Evolutionary conservation across 2,113 vertebrate species (phyloP), one percentile per base, ranked within the genome.

Genomic region (Lasiurus cinereus): DNA sequence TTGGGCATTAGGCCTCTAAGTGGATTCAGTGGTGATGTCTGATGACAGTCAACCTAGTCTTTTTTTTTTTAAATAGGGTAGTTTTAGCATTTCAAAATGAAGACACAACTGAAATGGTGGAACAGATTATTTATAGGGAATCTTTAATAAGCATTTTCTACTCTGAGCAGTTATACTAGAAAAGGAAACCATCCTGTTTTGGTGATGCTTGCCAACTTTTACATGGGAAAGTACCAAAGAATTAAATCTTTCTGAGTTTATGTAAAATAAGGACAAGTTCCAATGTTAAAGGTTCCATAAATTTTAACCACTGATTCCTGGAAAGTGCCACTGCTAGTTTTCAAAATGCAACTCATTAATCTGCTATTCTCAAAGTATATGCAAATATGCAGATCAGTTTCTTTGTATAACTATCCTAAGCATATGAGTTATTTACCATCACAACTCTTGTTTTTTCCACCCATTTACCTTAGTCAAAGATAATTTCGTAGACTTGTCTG

Each of bases 261-360:
- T 77, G 36, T 33, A 96, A 83, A 92, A 64, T 62, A 94, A 50
- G 50, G 39, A 82, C 74, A 92, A 74, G 31, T 94, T 88, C 52
- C 67, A 87, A 31, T 70, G 50, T 56, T 90, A 67, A 83, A 73
- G 43, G 27, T 16, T 46, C 54, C 18, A 62, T 64, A 82, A 90
- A 82, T 96, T 67, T 21, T 24, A 82, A n/a, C 31, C 22, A 27
- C 24, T 52, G 77, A 83, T 77, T 78, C 18, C 31, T 83, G 18
- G 22, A 48, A 94, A 94, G 79, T 83, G 76, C 46, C n/a, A 48
- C 10, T 2, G 0, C 74, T 66, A 52, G 21, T 83, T 91, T 90
- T 84, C 46, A 33, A 90, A 87, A 93, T 8, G 69, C 24, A 22
- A 43, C 64, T 76, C 33, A 64, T 52, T 39, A 78, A 88, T 36